Base-by-base conservation (phyloP, 2,888 invertebrate genomes). In the Fissipunctia ypsillon region DNA sequence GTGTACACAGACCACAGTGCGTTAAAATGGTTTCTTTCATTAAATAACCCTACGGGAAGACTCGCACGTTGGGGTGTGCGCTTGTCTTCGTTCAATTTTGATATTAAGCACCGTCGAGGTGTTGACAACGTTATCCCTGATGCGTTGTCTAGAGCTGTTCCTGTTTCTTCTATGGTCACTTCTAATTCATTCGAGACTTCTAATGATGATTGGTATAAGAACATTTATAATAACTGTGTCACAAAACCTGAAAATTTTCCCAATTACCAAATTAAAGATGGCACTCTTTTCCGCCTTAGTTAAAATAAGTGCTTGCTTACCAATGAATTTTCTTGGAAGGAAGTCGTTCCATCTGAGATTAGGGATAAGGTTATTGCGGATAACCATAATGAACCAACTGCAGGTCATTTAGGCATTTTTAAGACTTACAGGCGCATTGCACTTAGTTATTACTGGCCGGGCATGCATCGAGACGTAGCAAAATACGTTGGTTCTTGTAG, bases 341-440 rank as follows among this genome's bases (percentile, higher is more conserved):
- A 59, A 66, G 65, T 66, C 31, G 41, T 66, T 16, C 50, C 65
- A 14, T 25, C 7, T 9, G 65, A 66, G 43, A 3, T 38, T n/a
- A 35, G 50, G 12, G 12, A 38, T n/a, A 28, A 38, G 12, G 22
- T 66, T 41, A 66, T 66, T 10, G 12, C 19, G 14, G 52, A 50
- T 14, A 66, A 66, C 25, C 54, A 66, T 41, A 19, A 12, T 41
- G 65, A 66, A 41, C 65, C 65, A 38, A 66, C 28, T 54, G 54
- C 38, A n/a, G 65, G 65, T 38, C 65, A 65, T 52, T 41, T 65
- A 5, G 65, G 65, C 22, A 38, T 65, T 3, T 65, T 65, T 54
- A 65, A 65, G 22, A 65, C 65, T 12, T 52, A 65, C 25, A 35
- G n/a, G n/a, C 52, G 65, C 38, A n/a, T 52, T 10, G 19, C 65